Conservation (phyloP, 2,797 vertebrate genomes). For the Tauraco hartlaubi region DNA sequence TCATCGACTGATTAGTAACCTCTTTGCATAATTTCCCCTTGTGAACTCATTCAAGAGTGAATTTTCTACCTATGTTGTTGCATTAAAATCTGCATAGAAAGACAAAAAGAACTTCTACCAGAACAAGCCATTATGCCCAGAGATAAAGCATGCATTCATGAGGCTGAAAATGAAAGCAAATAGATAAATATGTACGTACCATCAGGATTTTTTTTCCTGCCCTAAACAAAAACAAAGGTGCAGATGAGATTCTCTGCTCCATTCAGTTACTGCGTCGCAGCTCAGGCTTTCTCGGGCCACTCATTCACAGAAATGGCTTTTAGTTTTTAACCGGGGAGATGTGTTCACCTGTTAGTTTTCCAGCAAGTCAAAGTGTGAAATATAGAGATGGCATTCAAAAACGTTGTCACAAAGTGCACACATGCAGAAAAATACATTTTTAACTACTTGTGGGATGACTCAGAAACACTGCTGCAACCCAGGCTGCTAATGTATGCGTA, state of each 20-base stretch:
- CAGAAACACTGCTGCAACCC: not conserved
- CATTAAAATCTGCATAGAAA: constrained; percentile 60
- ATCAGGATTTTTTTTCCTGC: not conserved
- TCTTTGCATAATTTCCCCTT: constrained; percentile 54
- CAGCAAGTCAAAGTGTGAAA: not conserved
- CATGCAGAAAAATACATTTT: not conserved
- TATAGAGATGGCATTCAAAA: not conserved
- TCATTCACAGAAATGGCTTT: not conserved
- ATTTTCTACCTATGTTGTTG: constrained; percentile 51
- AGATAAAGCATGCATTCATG: not conserved
- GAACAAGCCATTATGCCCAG: constrained; percentile 10
- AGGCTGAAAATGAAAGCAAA: constrained; percentile 28
- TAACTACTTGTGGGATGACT: not conserved
- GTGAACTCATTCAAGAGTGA: constrained; percentile 44
- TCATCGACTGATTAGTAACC: constrained; percentile 44
- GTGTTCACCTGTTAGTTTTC: not conserved
- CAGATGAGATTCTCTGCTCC: not conserved
- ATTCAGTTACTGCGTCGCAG: accelerated
- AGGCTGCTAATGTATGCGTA: not conserved
- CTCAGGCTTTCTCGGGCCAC: constrained; percentile 63
- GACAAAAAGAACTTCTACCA: constrained; percentile 51
- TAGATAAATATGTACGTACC: constrained; percentile 13
- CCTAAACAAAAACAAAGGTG: not conserved
- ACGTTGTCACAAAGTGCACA: not conserved
- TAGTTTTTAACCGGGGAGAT: not conserved